Evolutionary conservation across 1,140 invertebrate species (phyloP).

Genomic region (Triops longicaudatus): DNA sequence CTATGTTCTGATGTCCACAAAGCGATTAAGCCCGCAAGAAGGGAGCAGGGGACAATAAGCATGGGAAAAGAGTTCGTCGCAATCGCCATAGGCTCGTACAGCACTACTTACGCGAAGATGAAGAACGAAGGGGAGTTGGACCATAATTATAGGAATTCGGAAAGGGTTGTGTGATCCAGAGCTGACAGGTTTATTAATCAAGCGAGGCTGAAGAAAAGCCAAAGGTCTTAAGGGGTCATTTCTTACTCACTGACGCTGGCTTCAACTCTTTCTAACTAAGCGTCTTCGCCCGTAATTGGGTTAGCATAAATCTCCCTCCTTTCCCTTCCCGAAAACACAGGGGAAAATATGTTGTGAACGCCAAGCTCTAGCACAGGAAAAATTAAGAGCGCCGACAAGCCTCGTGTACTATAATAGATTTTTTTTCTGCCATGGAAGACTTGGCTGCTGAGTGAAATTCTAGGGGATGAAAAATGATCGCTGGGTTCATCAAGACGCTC

Average conservation of each 20-base stretch:
- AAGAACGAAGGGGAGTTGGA: background rate
- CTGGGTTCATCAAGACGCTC: background rate
- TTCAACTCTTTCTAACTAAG: background rate
- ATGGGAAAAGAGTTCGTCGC: conserved; percentile 4
- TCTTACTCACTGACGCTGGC: background rate
- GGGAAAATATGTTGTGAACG: background rate
- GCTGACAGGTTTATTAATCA: conserved; percentile 12
- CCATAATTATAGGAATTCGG: background rate
- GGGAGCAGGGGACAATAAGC: background rate
- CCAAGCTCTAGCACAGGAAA: background rate
- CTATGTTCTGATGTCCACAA: background rate
- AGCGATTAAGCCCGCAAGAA: background rate
- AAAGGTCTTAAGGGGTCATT: background rate
- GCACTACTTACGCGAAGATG: background rate
- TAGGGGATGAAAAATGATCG: conserved; percentile 2
- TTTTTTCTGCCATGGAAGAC: background rate
- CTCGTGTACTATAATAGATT: background rate
- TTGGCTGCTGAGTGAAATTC: background rate
- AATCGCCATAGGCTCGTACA: background rate
- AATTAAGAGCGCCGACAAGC: background rate
- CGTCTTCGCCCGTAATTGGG: background rate
- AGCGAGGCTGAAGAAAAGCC: background rate
- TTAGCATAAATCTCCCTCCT: background rate
- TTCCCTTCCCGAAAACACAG: background rate
- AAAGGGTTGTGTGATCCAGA: background rate